These are phyloP conservation scores for Nettapus auritus DNA, from an alignment of 2,113 vertebrate genomes.

Conservation along the genomic window DNA sequence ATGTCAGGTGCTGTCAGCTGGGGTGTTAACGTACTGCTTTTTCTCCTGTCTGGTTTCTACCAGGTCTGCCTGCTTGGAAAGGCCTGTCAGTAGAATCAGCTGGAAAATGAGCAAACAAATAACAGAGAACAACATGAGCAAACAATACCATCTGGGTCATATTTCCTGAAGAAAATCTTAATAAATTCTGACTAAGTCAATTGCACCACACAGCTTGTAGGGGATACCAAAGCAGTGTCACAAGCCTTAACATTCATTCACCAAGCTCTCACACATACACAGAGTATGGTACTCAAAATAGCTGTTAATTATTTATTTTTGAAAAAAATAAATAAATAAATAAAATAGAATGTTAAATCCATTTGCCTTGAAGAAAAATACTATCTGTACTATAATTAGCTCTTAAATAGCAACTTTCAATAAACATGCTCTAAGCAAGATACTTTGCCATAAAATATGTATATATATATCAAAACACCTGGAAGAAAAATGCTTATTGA, in stretches of 20 bases:
- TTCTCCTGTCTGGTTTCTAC: not conserved
- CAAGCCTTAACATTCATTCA: not conserved
- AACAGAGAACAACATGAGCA: not conserved
- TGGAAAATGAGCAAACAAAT: conserved; percentile 13
- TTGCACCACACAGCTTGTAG: not conserved
- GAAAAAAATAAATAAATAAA: not conserved
- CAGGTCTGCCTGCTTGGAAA: not conserved
- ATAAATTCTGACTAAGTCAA: conserved; percentile 12
- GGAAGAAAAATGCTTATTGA: not conserved
- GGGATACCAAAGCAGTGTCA: not conserved
- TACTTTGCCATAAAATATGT: conserved; percentile 5
- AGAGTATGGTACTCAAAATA: accelerated
- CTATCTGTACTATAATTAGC: not conserved
- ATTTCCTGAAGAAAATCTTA: conserved; percentile 7
- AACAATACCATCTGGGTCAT: not conserved
- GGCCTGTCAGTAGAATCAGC: not conserved
- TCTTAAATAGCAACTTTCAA: not conserved
- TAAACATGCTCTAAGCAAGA: not conserved
- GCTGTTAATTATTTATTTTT: conserved; percentile 3
- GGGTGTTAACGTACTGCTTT: accelerated
- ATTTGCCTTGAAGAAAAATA: not conserved
- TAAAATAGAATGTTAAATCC: not conserved
- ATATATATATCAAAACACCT: not conserved
- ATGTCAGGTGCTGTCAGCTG: not conserved
- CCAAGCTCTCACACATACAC: not conserved